These are phyloP conservation scores for Conopomorpha cramerella DNA, from an alignment of 1,140 invertebrate species.

Conservation along the genomic window DNA sequence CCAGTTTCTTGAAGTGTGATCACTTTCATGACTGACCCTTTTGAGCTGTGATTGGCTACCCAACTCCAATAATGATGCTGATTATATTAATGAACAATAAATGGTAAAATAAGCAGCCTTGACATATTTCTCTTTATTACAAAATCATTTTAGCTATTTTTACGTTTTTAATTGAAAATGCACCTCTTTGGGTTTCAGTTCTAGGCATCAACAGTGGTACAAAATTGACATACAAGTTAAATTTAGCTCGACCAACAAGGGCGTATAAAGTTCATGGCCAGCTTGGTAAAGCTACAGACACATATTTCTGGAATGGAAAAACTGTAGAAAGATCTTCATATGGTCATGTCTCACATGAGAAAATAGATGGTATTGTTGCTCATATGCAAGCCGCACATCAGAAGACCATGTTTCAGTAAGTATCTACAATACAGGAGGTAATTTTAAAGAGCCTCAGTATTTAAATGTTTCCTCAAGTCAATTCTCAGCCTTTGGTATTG, in stretches of 20 bases:
- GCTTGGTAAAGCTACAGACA: constrained; percentile 74
- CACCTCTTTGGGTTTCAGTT: too few species aligned
- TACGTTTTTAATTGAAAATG: too few species aligned
- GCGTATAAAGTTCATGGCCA: constrained; percentile 73
- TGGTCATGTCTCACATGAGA: constrained; percentile 62
- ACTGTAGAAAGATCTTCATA: constrained; percentile 71
- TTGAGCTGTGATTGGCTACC: too few species aligned
- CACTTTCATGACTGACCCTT: too few species aligned
- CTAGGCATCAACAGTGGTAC: constrained; percentile 69
- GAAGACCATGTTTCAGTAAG: constrained; percentile 75
- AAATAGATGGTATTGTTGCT: constrained; percentile 68
- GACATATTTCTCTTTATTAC: constrained; percentile 1
- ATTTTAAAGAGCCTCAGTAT: too few species aligned
- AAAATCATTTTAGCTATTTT: too few species aligned
- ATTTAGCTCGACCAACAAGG: constrained; percentile 54
- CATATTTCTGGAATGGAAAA: constrained; percentile 68
- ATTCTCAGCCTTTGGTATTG: too few species aligned
- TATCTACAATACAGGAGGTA: too few species aligned
- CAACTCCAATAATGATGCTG: too few species aligned
- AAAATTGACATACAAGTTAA: constrained; percentile 42
- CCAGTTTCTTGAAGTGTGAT: too few species aligned
- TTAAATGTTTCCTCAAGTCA: too few species aligned
- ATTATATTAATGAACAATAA: too few species aligned
- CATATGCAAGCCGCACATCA: constrained; percentile 77
- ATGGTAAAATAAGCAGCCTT: not conserved